Percentiles rank a stretch among this genome's conserved stretches.
phyloP scores from a whole-genome alignment of 2,797 vertebrate genomes.

The Peromyscus nudipes region DNA sequence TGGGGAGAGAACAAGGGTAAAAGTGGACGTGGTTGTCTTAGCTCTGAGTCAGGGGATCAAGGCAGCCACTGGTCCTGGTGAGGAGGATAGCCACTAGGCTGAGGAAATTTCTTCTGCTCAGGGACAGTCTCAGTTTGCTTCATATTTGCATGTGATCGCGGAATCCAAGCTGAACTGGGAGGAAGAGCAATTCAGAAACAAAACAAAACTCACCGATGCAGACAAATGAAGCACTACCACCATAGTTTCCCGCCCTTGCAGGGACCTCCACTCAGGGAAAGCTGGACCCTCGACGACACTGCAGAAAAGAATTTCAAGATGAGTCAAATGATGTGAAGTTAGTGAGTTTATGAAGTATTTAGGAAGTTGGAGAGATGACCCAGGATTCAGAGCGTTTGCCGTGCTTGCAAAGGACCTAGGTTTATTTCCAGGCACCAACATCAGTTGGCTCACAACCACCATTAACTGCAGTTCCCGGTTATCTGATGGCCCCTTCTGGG shows the following conservation, averaged over 20 bases:
- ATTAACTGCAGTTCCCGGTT: neutral
- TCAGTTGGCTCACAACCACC: neutral
- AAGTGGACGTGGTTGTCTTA: neutral
- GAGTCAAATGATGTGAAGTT: neutral
- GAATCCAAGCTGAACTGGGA: neutral
- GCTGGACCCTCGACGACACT: neutral
- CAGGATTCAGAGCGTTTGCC: neutral
- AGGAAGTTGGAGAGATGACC: neutral
- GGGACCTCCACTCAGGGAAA: neutral
- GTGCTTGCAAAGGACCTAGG: neutral
- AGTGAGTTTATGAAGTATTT: neutral
- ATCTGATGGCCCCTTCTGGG: neutral
- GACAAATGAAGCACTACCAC: neutral
- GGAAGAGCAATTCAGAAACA: neutral
- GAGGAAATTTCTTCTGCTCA: neutral
- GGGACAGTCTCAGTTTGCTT: neutral
- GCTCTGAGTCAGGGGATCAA: neutral
- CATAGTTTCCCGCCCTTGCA: neutral
- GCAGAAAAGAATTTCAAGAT: neutral
- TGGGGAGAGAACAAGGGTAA: neutral
- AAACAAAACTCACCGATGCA: neutral
- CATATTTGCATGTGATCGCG: neutral
- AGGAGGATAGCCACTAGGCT: neutral
- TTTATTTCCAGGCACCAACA: neutral
- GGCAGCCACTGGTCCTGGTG: neutral